Evolutionary conservation across 2,888 invertebrate genomes (phyloP).

Genomic region (Automeris io): DNA sequence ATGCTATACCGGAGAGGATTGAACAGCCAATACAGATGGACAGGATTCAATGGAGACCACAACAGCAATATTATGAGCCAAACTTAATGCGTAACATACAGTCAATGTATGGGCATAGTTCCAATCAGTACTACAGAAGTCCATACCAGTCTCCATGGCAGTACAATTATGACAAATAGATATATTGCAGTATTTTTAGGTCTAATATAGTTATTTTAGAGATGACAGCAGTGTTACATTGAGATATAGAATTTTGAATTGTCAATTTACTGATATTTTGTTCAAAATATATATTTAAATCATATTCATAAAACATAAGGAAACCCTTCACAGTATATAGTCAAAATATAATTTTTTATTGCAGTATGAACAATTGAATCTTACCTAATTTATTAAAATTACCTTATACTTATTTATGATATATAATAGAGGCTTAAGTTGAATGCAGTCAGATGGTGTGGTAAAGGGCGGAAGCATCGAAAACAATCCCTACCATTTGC

Average conservation of each 20-base stretch:
- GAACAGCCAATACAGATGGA: constrained; percentile 18
- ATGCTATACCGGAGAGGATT: constrained; percentile 14
- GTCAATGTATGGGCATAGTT: constrained; percentile 35
- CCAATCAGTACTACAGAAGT: constrained; percentile 48
- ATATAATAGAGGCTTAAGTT: no score
- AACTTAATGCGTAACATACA: constrained; percentile 13
- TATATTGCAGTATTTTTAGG: constrained; percentile 6
- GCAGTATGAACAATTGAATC: no score
- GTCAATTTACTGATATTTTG: no score
- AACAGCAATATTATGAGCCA: constrained; percentile 26
- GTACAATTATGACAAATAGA: constrained; percentile 39
- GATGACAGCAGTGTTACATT: constrained; percentile 2
- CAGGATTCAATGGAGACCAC: constrained; percentile 36
- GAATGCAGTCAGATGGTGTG: no score
- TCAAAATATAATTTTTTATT: no score
- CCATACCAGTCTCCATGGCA: constrained; percentile 58
- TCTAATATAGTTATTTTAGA: constrained; percentile 3
- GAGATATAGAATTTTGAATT: neutral
- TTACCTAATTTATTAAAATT: no score
- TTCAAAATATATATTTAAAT: no score
- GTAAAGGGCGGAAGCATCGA: no score
- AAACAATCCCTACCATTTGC: no score
- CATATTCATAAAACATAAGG: no score
- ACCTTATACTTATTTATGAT: no score
- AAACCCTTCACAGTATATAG: no score